Evolutionary conservation across 2,888 invertebrate genomes (phyloP).

Genomic region (Ferdinandea cuprea): DNA sequence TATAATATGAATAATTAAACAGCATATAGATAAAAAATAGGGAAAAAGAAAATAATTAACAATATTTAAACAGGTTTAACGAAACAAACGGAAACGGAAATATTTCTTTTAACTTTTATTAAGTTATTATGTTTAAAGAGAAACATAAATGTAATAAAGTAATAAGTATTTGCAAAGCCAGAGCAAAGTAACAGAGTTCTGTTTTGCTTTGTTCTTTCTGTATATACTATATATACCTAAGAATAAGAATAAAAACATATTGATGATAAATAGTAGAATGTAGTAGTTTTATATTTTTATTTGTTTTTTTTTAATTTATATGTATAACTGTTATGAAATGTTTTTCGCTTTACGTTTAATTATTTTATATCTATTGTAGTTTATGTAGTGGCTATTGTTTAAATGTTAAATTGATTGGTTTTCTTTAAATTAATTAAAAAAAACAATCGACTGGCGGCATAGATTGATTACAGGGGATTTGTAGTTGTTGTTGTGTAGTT

Average conservation of each 20-base stretch:
- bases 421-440: conserved; percentile 74
- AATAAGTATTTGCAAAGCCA: conserved; percentile 29
- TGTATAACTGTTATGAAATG: conserved; percentile 38
- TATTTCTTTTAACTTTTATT: conserved; percentile 11
- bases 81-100: conserved; percentile 52
- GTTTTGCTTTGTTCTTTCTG: conserved; percentile 55
- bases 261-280: conserved; percentile 66
- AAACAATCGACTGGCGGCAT: conserved; percentile 85
- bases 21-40: conserved; percentile 39
- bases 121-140: conserved; percentile 1
- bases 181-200: conserved; percentile 36
- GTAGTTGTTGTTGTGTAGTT: conserved; percentile 81
- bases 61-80: conserved; percentile 57
- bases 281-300: conserved; percentile 72
- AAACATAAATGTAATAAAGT: conserved; percentile 16
- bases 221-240: conserved; percentile 50
- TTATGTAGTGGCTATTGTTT: conserved; percentile 73
- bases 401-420: conserved; percentile 69
- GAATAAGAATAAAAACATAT: conserved; percentile 73
- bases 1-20: conserved; percentile 22
- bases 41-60: conserved; percentile 30
- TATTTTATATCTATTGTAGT: conserved; percentile 71
- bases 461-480: conserved; percentile 84
- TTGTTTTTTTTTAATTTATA: conserved; percentile 57
- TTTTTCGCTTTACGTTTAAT: conserved; percentile 49